Evolutionary conservation across 2,888 invertebrate genomes (phyloP), one percentile per base, ranked within the genome.

Genomic region (Prostheceraeus crozeri): DNA sequence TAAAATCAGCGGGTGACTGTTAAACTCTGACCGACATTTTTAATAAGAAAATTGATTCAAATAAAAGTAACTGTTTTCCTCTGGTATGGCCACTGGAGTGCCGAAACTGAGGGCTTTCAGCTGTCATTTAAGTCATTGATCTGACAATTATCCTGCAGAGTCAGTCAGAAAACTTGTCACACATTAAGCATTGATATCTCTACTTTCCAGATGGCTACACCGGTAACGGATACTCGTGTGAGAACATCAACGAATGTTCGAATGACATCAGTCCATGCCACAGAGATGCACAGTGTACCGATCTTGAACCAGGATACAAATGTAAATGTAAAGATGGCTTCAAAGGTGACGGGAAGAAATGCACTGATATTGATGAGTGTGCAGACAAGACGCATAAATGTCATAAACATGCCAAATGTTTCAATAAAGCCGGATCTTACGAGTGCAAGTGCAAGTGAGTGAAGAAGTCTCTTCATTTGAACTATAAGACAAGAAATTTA

Each of bases 281-380:
- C 1, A 27, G 33, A 3, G 80, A 81, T 2, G 83, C 84, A 60
- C 77, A 78, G 19, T 85, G 85, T 69, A 75, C 80, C 65, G 83
- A 83, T 70, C 68, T 69, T 36, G 68, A 68, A 3, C 74, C 74
- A 1, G 70, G 71, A 1, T 72, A 71, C 64, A 66, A 67, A 0
- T 76, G 76, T 64, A 65, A 67, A 4, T 76, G 76, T 65, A 62
- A 67, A 14, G 62, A 64, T 8, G 76, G 75, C 4, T 76, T 71
- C 61, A 67, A 66, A 58, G 46, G 57, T 6, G 68, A 73, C 57
- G 69, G 70, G 2, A 71, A 70, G 56, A 52, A 61, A 8, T 73
- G 73, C 66, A 66, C 64, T 81, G 88, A 88, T 72, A 81, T 87
- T 19, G 84, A 89, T 73, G 88, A 88, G 73, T 89, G 89, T 70